A percentile compares a stretch with the other conserved stretches of the same genome.
These are phyloP conservation scores for Hyppa rectilinea DNA, from an alignment of 2,888 invertebrate genomes.

Conservation along the genomic window DNA sequence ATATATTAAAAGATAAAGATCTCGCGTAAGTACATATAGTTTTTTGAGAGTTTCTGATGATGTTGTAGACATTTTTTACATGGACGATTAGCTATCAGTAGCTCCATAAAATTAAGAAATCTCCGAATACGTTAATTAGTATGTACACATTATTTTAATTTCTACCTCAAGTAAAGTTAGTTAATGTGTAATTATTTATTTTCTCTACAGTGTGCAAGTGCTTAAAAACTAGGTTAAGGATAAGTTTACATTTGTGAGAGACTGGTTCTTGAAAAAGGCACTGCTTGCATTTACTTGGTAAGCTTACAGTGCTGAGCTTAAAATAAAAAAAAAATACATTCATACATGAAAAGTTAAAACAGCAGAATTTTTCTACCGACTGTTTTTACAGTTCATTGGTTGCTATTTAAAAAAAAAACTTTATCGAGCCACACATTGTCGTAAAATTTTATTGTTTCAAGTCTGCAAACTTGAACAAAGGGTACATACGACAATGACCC, in stretches of 20 bases:
- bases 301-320: too few relatives aligned
- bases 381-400: conserved; percentile 20
- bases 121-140: background rate
- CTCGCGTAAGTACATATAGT: too few relatives aligned
- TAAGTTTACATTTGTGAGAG: too few relatives aligned
- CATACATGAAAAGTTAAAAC: background rate
- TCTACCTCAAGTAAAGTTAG: too few relatives aligned
- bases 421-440: conserved; percentile 29
- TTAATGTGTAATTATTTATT: too few relatives aligned
- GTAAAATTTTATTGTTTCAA: conserved; percentile 65
- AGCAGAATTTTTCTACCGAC: background rate
- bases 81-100: background rate
- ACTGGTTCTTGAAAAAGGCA: too few relatives aligned
- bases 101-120: background rate
- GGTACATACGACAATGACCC: conserved; percentile 51
- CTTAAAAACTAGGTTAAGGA: too few relatives aligned
- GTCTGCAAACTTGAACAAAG: conserved; percentile 63
- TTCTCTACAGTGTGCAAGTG: too few relatives aligned
- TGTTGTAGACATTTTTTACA: background rate
- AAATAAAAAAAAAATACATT: background rate
- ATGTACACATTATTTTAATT: too few relatives aligned
- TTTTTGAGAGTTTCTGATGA: background rate
- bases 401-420: conserved; percentile 28
- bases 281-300: too few relatives aligned
- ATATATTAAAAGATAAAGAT: background rate